Conservation (phyloP, 1,140 invertebrate species). For the Mactra quadrangularis region DNA sequence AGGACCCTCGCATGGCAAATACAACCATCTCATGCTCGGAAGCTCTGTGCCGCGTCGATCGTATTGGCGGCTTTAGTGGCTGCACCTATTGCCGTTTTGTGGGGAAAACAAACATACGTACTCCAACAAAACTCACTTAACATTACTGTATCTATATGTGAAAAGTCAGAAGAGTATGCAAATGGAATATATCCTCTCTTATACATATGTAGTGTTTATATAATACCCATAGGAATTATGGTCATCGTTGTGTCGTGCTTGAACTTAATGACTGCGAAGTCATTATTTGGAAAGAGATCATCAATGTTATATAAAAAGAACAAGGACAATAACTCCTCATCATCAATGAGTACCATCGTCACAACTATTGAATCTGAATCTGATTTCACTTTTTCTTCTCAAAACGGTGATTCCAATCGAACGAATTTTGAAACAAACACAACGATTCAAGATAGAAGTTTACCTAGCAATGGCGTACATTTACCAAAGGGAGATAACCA, state of each 20-base stretch:
- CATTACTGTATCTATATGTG: conserved; percentile 50
- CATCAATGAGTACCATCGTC: background rate
- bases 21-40: conserved; percentile 40
- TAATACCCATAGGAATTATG: conserved; percentile 23
- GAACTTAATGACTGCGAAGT: conserved; percentile 30
- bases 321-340: background rate
- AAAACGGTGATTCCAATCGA: too few species aligned
- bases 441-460: too few species aligned
- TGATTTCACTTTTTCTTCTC: too few species aligned
- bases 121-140: background rate
- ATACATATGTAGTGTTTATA: conserved; percentile 39
- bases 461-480: too few species aligned
- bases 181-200: conserved; percentile 31
- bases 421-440: too few species aligned
- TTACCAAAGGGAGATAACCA: too few species aligned
- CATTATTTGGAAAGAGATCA: conserved; percentile 14
- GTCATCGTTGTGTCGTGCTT: conserved; percentile 21
- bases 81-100: conserved; percentile 19
- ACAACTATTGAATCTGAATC: background rate
- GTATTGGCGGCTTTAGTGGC: conserved; percentile 16
- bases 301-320: background rate
- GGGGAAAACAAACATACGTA: conserved; percentile 53
- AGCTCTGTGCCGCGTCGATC: conserved; percentile 15
- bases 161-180: conserved; percentile 42
- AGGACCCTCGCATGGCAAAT: conserved; percentile 66